Conservation (phyloP, 2,888 invertebrate genomes). For the Abscondita cerata region DNA sequence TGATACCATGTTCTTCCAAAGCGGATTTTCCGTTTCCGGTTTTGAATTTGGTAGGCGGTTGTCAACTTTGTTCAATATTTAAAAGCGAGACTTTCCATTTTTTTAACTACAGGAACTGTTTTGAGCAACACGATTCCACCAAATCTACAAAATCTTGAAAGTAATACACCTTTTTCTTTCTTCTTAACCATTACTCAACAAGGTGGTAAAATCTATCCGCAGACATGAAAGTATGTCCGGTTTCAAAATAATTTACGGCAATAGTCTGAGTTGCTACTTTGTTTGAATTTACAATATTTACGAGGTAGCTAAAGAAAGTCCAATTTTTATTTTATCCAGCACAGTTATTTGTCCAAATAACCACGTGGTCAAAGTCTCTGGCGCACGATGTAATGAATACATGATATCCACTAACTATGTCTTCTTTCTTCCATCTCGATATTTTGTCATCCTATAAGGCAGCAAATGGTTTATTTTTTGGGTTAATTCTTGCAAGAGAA, state of each 20-base stretch:
- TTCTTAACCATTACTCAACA: conserved; percentile 22
- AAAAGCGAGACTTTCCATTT: no score
- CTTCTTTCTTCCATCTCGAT: conserved; percentile 17
- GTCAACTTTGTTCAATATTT: no score
- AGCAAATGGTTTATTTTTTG: conserved; percentile 7
- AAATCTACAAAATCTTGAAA: conserved; percentile 22
- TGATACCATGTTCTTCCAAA: no score
- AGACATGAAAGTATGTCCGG: conserved; percentile 32
- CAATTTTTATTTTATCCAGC: conserved; percentile 17
- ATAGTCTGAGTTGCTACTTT: conserved; percentile 22
- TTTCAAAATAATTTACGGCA: conserved; percentile 29
- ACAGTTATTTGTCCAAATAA: conserved; percentile 34
- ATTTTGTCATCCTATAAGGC: conserved; percentile 18
- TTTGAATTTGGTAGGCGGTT: no score
- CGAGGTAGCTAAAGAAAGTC: conserved; percentile 27
- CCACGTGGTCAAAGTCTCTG: conserved; percentile 23
- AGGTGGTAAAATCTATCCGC: conserved; percentile 32
- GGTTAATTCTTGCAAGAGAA: no score
- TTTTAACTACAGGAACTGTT: no score
- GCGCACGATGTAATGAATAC: not conserved
- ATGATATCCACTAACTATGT: conserved; percentile 16
- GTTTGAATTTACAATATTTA: conserved; percentile 32
- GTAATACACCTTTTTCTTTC: conserved; percentile 24
- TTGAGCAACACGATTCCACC: no score
- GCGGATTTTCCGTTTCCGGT: no score